Evolutionary conservation across 2,888 invertebrate species (phyloP).

Genomic region (Drosophila birchii): DNA sequence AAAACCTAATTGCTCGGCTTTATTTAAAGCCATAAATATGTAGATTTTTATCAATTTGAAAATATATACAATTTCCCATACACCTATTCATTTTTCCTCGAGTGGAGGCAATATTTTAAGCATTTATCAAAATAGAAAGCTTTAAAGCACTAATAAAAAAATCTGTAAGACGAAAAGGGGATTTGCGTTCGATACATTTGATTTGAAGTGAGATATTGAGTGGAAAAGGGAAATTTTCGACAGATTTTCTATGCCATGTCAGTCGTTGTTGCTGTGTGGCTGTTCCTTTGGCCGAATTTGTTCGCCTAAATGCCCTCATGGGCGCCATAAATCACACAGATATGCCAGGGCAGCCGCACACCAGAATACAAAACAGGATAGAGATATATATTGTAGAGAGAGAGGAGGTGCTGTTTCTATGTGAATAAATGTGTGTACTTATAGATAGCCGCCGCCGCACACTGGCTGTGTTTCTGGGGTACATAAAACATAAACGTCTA

Average conservation of each 20-base stretch:
- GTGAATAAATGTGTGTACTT: conserved; percentile 24
- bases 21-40: conserved; percentile 1
- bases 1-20: background rate
- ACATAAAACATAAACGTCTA: conserved; percentile 75
- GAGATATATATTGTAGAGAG: conserved; percentile 7
- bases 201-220: conserved; percentile 31
- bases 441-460: conserved; percentile 22
- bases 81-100: background rate
- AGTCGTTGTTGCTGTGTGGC: conserved; percentile 3
- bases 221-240: conserved; percentile 31
- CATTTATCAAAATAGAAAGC: conserved; percentile 32
- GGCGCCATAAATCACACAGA: conserved; percentile 55
- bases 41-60: conserved; percentile 1
- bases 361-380: conserved; percentile 2
- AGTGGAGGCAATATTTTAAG: conserved; percentile 11
- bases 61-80: background rate
- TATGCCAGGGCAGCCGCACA: conserved; percentile 16
- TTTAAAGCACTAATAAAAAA: conserved; percentile 21
- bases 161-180: conserved; percentile 10
- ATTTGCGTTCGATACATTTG: conserved; percentile 23
- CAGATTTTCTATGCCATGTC: conserved; percentile 33
- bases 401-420: background rate
- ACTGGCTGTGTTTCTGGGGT: conserved; percentile 27
- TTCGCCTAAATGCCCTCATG: conserved; percentile 49
- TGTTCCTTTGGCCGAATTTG: conserved; percentile 22